Evolutionary conservation across 2,113 vertebrate species (phyloP).

Genomic region (Procavia capensis): DNA sequence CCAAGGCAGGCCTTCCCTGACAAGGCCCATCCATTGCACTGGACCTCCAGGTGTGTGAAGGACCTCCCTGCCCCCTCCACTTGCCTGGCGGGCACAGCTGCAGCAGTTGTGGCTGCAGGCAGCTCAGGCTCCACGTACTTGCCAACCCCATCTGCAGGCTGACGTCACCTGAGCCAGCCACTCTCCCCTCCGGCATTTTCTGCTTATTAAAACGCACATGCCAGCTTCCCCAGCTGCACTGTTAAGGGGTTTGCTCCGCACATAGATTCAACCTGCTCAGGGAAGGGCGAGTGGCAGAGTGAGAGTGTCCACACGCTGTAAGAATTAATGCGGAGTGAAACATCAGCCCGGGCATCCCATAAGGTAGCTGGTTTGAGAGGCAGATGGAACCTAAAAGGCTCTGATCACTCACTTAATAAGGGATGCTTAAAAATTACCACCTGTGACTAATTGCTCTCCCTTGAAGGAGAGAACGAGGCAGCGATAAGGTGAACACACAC

Average conservation of each 20-base stretch:
- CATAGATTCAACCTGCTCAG: not conserved
- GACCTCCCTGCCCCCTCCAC: fast-evolving
- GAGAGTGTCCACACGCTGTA: not conserved
- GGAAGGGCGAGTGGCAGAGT: not conserved
- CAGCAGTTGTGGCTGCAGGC: not conserved
- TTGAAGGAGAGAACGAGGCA: not conserved
- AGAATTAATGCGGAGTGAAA: not conserved
- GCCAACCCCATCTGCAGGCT: not conserved
- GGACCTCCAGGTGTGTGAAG: fast-evolving
- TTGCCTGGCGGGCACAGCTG: not conserved
- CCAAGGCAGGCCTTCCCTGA: not conserved
- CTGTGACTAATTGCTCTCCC: fast-evolving
- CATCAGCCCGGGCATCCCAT: not conserved
- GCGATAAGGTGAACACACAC: not conserved
- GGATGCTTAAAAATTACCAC: not conserved
- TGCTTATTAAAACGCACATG: not conserved
- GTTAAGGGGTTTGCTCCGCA: not conserved
- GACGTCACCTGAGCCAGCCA: not conserved
- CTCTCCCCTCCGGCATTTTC: not conserved
- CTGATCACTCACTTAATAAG: not conserved
- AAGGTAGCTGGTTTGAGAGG: not conserved
- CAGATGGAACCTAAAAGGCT: not conserved
- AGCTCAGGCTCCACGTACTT: not conserved
- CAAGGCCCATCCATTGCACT: fast-evolving
- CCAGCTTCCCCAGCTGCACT: not conserved